Evolutionary conservation across 2,113 vertebrate genomes (phyloP), one percentile per base, ranked within the genome.

Genomic region (Coturnix japonica): DNA sequence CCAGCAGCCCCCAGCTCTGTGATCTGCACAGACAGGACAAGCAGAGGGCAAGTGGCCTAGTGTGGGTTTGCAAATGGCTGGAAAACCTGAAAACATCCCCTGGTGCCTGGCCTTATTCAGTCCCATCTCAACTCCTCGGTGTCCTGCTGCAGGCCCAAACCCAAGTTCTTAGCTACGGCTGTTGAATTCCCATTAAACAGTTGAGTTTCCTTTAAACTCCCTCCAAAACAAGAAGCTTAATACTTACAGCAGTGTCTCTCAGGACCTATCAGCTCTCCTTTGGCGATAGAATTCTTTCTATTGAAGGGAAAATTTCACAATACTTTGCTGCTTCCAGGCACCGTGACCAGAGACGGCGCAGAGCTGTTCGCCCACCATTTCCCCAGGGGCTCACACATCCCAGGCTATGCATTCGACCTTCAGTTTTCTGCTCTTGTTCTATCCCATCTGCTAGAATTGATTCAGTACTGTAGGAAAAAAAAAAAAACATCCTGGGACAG

Each of bases 221-320:
- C 84, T 86, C 78, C 77, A 92, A 82, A 91, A 82, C 31, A 69
- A 63, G 88, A 77, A 84, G 20, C 5, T 72, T 61, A 35, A 79
- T 61, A 31, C 54, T 93, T 76, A 73, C 39, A 72, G 61, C 22
- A 82, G 31, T 13, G 44, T 86, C 54, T 83, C 88, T 87, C 49
- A 57, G 77, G 77, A 81, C 37, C 53, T 67, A 51, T 57, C 66
- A 43, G 28, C 49, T 89, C 54, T 76, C 49, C 84, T 90, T 54
- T 66, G 84, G 73, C 33, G 56, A 82, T 21, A 22, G 39, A 72
- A 41, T 79, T 95, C 70, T 84, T 86, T 76, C 46, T 76, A 23
- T 22, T 59, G 70, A 81, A 81, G 33, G 70, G 71, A 93, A 87
- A 66, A 79, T 93, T 92, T 93, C 86, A 46, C 59, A 84, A 64